Conservation (phyloP, 2,113 vertebrate species). For the Amia ocellicauda region DNA sequence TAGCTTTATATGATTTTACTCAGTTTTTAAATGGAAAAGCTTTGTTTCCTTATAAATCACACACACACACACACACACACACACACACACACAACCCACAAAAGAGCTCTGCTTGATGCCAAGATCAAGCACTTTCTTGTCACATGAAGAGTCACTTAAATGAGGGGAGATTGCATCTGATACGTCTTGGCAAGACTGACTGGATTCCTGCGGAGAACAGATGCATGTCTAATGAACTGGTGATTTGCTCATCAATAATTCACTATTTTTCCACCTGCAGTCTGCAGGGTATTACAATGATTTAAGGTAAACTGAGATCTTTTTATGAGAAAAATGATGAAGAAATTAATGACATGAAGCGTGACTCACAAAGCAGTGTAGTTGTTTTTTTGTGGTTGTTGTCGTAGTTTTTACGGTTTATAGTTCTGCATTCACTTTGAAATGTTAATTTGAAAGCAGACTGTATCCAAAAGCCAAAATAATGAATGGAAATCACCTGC, state of each 20-base stretch:
- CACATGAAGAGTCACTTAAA: slow-evolving; percentile 6
- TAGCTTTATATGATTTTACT: no score
- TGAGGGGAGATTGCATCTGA: slow-evolving; percentile 26
- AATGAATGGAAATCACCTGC: no score
- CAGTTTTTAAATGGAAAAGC: no score
- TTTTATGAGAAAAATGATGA: slow-evolving; percentile 20
- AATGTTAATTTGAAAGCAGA: no score
- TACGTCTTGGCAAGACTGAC: slow-evolving; percentile 31
- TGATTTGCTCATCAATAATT: slow-evolving; percentile 43
- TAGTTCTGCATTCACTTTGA: no score
- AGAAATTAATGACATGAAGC: slow-evolving; percentile 5
- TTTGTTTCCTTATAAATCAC: no score
- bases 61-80: no score
- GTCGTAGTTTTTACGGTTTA: no score
- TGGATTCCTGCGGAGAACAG: slow-evolving; percentile 36
- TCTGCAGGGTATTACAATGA: slow-evolving; percentile 9
- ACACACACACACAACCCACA: no score
- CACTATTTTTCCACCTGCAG: slow-evolving; percentile 33
- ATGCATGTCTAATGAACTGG: slow-evolving; percentile 46
- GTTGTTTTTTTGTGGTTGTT: not conserved
- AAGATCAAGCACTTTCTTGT: not conserved
- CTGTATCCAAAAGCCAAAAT: no score
- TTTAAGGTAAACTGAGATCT: slow-evolving; percentile 7
- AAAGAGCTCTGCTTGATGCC: not conserved
- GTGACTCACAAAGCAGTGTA: not conserved